These are phyloP conservation scores for Eristalis arbustorum DNA, from an alignment of 2,888 invertebrate species.

Conservation along the genomic window DNA sequence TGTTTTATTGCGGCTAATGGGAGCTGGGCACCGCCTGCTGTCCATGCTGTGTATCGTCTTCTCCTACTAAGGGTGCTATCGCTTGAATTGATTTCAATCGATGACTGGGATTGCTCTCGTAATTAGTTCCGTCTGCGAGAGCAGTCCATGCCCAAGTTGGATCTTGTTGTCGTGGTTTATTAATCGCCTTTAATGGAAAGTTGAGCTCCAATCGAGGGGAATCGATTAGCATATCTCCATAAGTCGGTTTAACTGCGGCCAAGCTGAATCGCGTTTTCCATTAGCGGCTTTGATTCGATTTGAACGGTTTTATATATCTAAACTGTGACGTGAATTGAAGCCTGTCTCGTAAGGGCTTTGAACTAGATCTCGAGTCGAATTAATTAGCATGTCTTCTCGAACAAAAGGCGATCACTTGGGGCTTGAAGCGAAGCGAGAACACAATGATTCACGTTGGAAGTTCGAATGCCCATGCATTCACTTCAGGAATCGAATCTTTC, in stretches of 20 bases:
- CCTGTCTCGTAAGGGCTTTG: too few relatives aligned
- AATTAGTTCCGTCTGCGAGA: conserved; percentile 43
- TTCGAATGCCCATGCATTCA: too few relatives aligned
- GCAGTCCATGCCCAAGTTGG: not conserved
- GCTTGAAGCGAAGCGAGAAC: too few relatives aligned
- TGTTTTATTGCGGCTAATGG: conserved; percentile 45
- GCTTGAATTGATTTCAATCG: conserved; percentile 41
- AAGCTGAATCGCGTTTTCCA: not conserved
- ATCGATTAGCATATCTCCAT: conserved; percentile 31
- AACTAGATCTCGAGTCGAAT: too few relatives aligned
- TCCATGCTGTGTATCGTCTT: not conserved
- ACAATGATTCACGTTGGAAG: too few relatives aligned
- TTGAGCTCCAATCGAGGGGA: conserved; percentile 32
- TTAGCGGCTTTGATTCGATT: conserved; percentile 6
- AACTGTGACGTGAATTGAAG: too few relatives aligned
- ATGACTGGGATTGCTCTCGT: not conserved
- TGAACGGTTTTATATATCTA: too few relatives aligned
- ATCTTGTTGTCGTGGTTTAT: conserved; percentile 1
- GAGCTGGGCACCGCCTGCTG: not conserved
- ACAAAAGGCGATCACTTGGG: too few relatives aligned
- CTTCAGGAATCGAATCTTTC: too few relatives aligned
- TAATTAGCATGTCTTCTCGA: too few relatives aligned
- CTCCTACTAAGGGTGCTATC: not conserved
- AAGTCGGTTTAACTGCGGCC: conserved; percentile 26
- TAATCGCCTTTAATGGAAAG: conserved; percentile 34